Base-by-base conservation (phyloP, 37 sponge, comb jelly and placozoan genomes). In the Oopsacas minuta region DNA sequence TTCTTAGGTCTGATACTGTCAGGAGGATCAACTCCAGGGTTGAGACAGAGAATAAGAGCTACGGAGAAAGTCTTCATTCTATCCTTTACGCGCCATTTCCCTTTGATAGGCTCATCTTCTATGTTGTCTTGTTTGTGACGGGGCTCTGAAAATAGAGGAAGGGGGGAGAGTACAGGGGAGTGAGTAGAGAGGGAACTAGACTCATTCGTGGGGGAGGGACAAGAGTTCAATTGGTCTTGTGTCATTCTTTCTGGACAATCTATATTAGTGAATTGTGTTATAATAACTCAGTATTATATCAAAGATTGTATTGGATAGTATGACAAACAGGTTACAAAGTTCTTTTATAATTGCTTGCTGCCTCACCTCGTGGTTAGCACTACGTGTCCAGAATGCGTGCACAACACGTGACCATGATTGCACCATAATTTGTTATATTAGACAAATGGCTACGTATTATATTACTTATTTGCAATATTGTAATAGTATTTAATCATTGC, bases 1-100 rank as follows among this genome's bases (percentile, higher is more conserved):
- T 95, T 94, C 15, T 83, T 82, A 0, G 95, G 88, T 85, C 91
- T 94, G 0, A 90, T 89, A 34, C 28, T 20, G 82, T 98, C 99
- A 8, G 99, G 99, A 36, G 99, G 99, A 61, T 94, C 95, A 23
- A 95, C 94, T 1, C 95, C 95, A 38, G 93, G 87, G 82, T 95
- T 95, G 49, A 95, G 88, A 82, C 96, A 95, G 53, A 93, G 37
- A 1, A 88, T 83, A 22, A 95, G 86, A 7, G 90, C 93, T 1
- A 95, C 94, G 85, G 88, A 90, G 85, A 92, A 89, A 0, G 96
- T 95, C 46, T 93, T 93, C 94, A 95, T 91, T 12, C 75, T 61
- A 5, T 61, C 75, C 22, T 61, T 61, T 34, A 61, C 75, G 30
- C 61, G 39, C 86, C 37, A 81, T 12, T 61, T 3, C 22, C 28